A percentile compares a stretch with the other conserved stretches of the same genome.
Evolutionary conservation across 2,797 vertebrate genomes (phyloP).

Genomic region (Cichlasoma orientale): DNA sequence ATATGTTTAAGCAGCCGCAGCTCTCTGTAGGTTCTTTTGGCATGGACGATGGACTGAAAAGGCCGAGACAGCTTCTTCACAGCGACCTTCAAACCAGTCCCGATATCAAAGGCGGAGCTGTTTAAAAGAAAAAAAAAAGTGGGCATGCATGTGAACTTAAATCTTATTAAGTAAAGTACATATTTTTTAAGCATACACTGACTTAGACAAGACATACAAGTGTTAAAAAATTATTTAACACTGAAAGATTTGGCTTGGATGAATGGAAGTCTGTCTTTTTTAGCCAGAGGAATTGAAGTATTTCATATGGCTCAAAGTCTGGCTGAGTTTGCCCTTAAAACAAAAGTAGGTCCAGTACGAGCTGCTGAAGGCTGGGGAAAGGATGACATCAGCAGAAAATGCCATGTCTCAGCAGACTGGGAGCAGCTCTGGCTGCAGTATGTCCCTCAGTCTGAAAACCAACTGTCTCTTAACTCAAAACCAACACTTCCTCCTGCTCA

Average conservation of each 20-base stretch:
- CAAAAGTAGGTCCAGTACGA: conserved; percentile 34
- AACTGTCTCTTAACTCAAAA: conserved; percentile 24
- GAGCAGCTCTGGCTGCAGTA: conserved; percentile 29
- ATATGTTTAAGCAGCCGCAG: conserved; percentile 96
- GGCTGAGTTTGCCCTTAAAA: conserved; percentile 49
- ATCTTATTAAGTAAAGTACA: neutral
- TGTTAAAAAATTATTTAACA: neutral
- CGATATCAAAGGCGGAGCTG: conserved; percentile 90
- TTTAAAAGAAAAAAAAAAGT: neutral
- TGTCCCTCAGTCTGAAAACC: conserved; percentile 13
- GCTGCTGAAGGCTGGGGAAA: conserved; percentile 41
- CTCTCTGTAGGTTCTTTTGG: conserved; percentile 96
- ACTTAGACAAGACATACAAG: neutral
- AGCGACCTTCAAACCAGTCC: conserved; percentile 86
- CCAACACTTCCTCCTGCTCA: conserved; percentile 15
- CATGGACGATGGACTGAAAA: conserved; percentile 98
- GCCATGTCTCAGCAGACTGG: conserved; percentile 58
- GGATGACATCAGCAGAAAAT: conserved; percentile 67
- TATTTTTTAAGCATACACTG: neutral
- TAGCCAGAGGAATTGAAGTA: conserved; percentile 4
- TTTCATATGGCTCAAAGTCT: conserved; percentile 12
- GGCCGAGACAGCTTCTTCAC: conserved; percentile 98
- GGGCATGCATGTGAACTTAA: neutral
- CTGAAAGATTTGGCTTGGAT: neutral
- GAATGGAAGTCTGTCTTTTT: neutral